A percentile compares a stretch with the other conserved stretches of the same genome.
phyloP scores from a whole-genome alignment of 2,888 invertebrate species.

The Trissonchulus latispiculum region DNA sequence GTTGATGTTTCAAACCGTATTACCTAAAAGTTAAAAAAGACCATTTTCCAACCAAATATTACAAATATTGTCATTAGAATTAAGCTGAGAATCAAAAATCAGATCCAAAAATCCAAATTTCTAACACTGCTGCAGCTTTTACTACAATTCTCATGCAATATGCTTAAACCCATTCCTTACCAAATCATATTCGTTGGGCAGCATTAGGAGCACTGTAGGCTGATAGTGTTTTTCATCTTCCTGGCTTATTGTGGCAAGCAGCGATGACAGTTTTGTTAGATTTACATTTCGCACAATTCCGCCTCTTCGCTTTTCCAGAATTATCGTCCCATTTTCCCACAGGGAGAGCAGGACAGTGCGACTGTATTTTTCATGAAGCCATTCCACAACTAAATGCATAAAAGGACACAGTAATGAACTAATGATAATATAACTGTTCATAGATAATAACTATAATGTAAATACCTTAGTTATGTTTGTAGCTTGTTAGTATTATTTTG shows the following conservation, averaged over 20 bases:
- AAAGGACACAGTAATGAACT: too few relatives aligned
- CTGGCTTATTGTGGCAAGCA: constrained; percentile 80
- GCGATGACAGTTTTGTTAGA: constrained; percentile 62
- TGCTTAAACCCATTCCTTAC: too few relatives aligned
- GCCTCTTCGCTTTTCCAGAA: constrained; percentile 79
- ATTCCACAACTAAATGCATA: constrained; percentile 64
- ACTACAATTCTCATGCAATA: neutral
- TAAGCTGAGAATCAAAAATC: too few relatives aligned
- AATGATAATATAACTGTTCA: too few relatives aligned
- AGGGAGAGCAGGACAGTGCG: constrained; percentile 76
- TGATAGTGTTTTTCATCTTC: constrained; percentile 44
- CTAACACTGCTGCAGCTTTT: neutral
- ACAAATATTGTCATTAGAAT: neutral
- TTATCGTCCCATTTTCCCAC: constrained; percentile 73
- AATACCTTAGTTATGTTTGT: too few relatives aligned
- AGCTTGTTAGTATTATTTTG: too few relatives aligned
- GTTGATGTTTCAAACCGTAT: constrained; percentile 64
- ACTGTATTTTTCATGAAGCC: constrained; percentile 83
- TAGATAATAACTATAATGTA: too few relatives aligned
- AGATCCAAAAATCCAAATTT: neutral
- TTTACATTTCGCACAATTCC: constrained; percentile 74
- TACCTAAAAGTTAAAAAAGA: constrained; percentile 44
- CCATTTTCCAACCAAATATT: neutral
- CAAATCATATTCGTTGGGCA: constrained; percentile 78
- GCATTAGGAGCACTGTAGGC: constrained; percentile 64